Evolutionary conservation across 2,797 vertebrate species (phyloP).

Genomic region (Cheirogaleus major): DNA sequence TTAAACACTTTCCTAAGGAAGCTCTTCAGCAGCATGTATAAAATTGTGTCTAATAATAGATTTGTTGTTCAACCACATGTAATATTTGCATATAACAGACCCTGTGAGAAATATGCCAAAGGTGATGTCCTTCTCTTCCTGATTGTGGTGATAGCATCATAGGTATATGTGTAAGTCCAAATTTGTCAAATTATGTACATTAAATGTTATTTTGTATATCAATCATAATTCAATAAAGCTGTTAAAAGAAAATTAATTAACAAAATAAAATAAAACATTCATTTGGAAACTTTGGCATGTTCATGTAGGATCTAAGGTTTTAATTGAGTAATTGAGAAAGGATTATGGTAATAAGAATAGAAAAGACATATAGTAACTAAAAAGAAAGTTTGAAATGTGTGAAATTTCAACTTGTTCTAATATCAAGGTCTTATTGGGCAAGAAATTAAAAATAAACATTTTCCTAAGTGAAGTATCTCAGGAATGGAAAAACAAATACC

Average conservation of each 20-base stretch:
- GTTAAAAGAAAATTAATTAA: neutral
- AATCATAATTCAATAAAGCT: neutral
- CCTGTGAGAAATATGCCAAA: neutral
- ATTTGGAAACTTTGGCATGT: neutral
- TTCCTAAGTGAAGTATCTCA: too few species aligned
- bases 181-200: neutral
- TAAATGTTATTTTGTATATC: neutral
- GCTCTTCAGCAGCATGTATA: neutral
- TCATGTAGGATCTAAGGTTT: neutral
- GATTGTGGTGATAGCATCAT: neutral
- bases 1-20: conserved; percentile 2
- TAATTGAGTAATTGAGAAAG: neutral
- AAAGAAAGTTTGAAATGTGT: neutral
- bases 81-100: neutral
- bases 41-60: neutral
- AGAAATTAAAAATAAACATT: neutral
- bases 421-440: neutral
- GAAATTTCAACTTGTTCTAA: neutral
- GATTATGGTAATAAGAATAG: neutral
- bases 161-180: neutral
- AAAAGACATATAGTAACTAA: neutral
- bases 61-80: neutral
- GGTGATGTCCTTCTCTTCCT: neutral
- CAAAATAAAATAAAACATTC: neutral
- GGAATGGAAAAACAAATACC: too few species aligned